phyloP scores from a whole-genome alignment of 2,113 vertebrate species.

The Chroicocephalus ridibundus region DNA sequence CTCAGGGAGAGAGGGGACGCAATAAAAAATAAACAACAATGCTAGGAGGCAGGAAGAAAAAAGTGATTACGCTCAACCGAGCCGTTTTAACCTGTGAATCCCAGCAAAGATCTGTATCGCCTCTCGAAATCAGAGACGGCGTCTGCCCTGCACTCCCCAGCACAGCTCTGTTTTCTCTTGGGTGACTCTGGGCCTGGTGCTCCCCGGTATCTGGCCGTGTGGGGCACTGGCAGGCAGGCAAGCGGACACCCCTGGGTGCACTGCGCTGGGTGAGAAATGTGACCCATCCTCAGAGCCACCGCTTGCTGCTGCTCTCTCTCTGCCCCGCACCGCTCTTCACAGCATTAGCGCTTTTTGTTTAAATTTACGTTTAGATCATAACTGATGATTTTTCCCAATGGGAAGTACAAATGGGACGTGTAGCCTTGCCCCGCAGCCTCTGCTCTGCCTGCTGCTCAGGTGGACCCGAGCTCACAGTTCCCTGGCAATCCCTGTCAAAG shows the following conservation, averaged over 20 bases:
- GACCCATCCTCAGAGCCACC: neutral
- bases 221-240: neutral
- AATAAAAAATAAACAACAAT: neutral
- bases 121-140: neutral
- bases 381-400: neutral
- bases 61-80: neutral
- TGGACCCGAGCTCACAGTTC: neutral
- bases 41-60: neutral
- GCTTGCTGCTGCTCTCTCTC: neutral
- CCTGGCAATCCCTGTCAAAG: neutral
- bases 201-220: neutral
- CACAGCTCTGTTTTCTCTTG: neutral
- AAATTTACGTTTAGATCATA: slow-evolving; percentile 2
- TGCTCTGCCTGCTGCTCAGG: neutral
- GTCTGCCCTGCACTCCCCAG: neutral
- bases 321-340: neutral
- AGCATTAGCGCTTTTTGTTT: neutral
- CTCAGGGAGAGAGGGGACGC: neutral
- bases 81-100: neutral
- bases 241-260: neutral
- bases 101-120: neutral
- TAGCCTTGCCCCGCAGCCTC: neutral
- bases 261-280: neutral
- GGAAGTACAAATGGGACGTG: neutral
- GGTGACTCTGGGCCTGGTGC: fast-evolving